Base-by-base conservation (phyloP, 2,113 vertebrate species). In the Anhinga anhinga region DNA sequence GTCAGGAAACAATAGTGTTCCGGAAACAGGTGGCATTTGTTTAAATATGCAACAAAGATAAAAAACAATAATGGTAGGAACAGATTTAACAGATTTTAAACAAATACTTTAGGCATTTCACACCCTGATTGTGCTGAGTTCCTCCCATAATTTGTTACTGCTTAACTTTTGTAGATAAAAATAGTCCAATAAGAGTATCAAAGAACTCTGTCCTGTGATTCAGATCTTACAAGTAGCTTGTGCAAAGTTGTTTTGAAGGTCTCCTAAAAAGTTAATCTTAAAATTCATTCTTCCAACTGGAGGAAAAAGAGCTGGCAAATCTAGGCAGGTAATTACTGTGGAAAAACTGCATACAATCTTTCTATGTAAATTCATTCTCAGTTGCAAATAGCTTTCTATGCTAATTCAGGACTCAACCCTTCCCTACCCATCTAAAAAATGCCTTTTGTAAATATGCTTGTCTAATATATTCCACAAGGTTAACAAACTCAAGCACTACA, bases 121-220 rank as follows among this genome's bases (percentile, higher is more conserved):
- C 32, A 80, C 22, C 14, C 50, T 63, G 15, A 66, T 7, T 82
- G 18, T 38, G 20, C 52, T 5, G 34, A 74, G 32, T 72, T 84
- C 70, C 74, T 93, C 49, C 49, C 56, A n/a, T 14, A 65, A 66
- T 81, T 38, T 50, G 44, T 70, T 77, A 83, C 42, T 78, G 55
- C 55, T 94, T 87, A 93, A 94, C 55, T 78, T 66, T 10, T 59
- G 55, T 36, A 74, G 79, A 81, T 81, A 92, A 95, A 96, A 94
- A 74, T 55, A 88, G 55, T 62, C 32, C 32, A 77, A 16, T 0
- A 42, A 26, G 7, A 90, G 13, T 67, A 88, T 9, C 11, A 80
- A 80, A 67, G 52, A 90, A 85, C 15, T 20, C 26, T 49, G 26
- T 34, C 19, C 66, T 27, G 16, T 63, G 62, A 88, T 62, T 62